Evolutionary conservation across 2,113 vertebrate genomes (phyloP).

Genomic region (Anoura caudifer): DNA sequence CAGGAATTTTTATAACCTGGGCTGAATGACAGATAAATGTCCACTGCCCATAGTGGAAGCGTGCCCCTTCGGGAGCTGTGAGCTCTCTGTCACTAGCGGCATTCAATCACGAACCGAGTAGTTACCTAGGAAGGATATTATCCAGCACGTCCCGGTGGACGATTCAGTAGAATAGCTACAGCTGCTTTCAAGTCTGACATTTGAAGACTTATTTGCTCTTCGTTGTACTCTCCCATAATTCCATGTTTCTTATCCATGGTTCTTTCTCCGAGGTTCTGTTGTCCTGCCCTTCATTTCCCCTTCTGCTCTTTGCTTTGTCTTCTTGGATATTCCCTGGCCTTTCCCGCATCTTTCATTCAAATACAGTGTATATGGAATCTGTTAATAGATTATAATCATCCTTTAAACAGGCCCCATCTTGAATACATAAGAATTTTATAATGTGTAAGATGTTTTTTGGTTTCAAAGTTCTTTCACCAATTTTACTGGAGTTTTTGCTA

Average conservation of each 20-base stretch:
- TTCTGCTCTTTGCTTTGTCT: background rate
- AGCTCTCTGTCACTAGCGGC: background rate
- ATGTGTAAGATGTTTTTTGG: background rate
- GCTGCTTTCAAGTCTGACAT: background rate
- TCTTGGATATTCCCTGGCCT: background rate
- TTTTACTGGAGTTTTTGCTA: background rate
- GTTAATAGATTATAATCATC: background rate
- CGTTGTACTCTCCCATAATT: no score
- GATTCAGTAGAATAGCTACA: no score
- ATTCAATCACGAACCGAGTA: background rate
- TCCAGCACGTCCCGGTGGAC: background rate
- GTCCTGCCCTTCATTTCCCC: background rate
- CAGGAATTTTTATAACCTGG: background rate
- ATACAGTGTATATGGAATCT: background rate
- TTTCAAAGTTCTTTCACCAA: background rate
- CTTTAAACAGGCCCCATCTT: background rate
- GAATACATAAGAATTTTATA: background rate
- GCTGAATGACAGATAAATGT: background rate
- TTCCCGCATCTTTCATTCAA: background rate
- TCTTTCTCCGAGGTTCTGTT: background rate
- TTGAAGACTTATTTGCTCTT: background rate
- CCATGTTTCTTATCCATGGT: background rate
- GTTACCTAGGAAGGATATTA: background rate
- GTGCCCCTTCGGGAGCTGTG: background rate
- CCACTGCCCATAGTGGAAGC: background rate